phyloP scores from a whole-genome alignment of 2,113 vertebrate genomes.

The Oreochromis niloticus region DNA sequence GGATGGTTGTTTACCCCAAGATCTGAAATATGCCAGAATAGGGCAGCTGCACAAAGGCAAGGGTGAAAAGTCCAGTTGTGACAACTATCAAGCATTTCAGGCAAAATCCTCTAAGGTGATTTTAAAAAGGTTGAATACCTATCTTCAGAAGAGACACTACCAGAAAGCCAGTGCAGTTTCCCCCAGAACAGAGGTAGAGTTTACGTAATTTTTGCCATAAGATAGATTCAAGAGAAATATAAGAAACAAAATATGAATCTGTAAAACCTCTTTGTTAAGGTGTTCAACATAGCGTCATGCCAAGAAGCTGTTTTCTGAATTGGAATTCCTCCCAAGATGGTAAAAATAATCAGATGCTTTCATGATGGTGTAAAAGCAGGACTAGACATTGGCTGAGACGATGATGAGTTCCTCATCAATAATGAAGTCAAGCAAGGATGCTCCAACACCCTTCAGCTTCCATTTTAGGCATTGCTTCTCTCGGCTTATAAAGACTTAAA shows the following conservation, averaged over 20 bases:
- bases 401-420: not conserved
- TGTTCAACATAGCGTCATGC: not conserved
- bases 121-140: not conserved
- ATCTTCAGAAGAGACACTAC: rapidly evolving
- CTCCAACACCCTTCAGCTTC: not conserved
- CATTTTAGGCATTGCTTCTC: not conserved
- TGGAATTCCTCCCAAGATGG: not conserved
- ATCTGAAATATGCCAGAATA: not conserved
- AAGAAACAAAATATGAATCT: not conserved
- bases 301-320: rapidly evolving
- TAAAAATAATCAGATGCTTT: not conserved
- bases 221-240: not conserved
- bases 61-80: not conserved
- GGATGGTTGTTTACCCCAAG: rapidly evolving
- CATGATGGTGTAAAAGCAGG: not conserved
- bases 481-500: not conserved
- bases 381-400: not conserved
- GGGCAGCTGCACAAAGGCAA: not conserved
- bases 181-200: rapidly evolving
- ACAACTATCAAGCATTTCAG: not conserved
- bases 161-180: not conserved
- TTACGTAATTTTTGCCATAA: rapidly evolving
- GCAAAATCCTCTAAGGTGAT: not conserved
- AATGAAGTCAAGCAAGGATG: not conserved
- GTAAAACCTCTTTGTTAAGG: not conserved